Evolutionary conservation across 2,113 vertebrate species (phyloP), one percentile per base, ranked within the genome.

Genomic region (Aspiorhynchus laticeps): DNA sequence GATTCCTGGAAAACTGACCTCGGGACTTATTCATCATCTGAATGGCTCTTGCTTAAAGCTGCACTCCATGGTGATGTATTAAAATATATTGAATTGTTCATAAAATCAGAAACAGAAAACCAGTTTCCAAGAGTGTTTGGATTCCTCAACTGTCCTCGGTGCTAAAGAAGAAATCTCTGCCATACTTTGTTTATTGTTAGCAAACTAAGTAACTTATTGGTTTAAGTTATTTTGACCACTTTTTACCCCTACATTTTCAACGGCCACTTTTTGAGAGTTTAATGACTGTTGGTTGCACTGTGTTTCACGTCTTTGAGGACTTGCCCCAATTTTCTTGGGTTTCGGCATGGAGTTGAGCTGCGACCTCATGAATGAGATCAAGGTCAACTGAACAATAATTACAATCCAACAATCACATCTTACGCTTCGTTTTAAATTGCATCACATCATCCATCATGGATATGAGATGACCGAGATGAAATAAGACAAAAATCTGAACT

Each of bases 1-100:
- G 80, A 80, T 87, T 87, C 74, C 83, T 75, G 48, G 48, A 86
- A 88, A 90, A 85, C 41, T 33, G 69, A 88, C 63, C 85, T 86
- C 7, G 53, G 53, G 65, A 59, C 28, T 67, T 79, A 61, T 80
- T 87, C 78, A 82, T 89, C 83, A 76, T 81, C n/a, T 33, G 31
- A 43, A 38, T n/a, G 79, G 75, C 67, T 65, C 74, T 82, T 5
- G 33, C 17, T 71, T 48, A 48, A 77, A 84, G 56, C 69, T 7
- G 26, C 28, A 21, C 63, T 87, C 67, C 28, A 69, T 74, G 41
- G 31, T 74, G 73, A 85, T 83, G 78, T 67, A 28, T 74, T 85
- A 80, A 82, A 79, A 87, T 87, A 84, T 88, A 80, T 77, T 33
- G 85, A 88, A 82, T 82, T 43, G 21, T 88, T 85, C 67, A 80